Evolutionary conservation across 2,888 invertebrate species (phyloP).

Genomic region (Scotopteryx bipunctaria): DNA sequence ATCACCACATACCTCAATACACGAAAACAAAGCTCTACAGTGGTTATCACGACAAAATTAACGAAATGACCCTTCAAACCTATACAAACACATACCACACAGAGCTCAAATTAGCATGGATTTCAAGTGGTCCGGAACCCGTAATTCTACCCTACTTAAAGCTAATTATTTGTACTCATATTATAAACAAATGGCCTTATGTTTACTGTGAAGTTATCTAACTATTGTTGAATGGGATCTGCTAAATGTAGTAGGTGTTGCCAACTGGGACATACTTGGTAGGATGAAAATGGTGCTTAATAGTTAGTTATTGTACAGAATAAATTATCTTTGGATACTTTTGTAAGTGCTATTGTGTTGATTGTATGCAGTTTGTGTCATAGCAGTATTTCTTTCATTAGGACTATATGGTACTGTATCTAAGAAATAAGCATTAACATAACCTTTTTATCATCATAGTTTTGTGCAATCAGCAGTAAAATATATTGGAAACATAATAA

Average conservation of each 20-base stretch:
- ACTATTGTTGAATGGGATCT: slow-evolving; percentile 40
- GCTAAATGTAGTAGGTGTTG: slow-evolving; percentile 45
- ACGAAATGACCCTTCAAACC: too few species aligned
- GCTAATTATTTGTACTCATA: slow-evolving; percentile 38
- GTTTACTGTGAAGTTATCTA: slow-evolving; percentile 52
- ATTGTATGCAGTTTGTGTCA: slow-evolving; percentile 31
- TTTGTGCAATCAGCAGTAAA: slow-evolving; percentile 58
- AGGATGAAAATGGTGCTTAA: slow-evolving; percentile 80
- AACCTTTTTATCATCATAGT: slow-evolving; percentile 33
- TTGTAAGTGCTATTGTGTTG: slow-evolving; percentile 66
- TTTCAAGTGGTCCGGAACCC: too few species aligned
- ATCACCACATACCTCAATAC: too few species aligned
- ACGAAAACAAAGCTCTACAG: too few species aligned
- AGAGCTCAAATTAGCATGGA: too few species aligned
- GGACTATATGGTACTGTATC: slow-evolving; percentile 4
- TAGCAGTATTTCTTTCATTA: slow-evolving; percentile 15
- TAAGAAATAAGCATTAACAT: slow-evolving; percentile 21
- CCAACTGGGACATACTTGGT: slow-evolving; percentile 58
- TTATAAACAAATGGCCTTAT: slow-evolving; percentile 57
- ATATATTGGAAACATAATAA: slow-evolving; percentile 39
- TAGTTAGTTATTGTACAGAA: slow-evolving; percentile 82
- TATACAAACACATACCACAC: too few species aligned
- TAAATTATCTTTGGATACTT: slow-evolving; percentile 77
- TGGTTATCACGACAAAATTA: too few species aligned
- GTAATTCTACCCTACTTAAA: too few species aligned